Percentiles rank a stretch among this genome's conserved stretches.
These are phyloP conservation scores for Caradrina clavipalpis DNA, from an alignment of 2,888 invertebrate genomes.

Conservation along the genomic window DNA sequence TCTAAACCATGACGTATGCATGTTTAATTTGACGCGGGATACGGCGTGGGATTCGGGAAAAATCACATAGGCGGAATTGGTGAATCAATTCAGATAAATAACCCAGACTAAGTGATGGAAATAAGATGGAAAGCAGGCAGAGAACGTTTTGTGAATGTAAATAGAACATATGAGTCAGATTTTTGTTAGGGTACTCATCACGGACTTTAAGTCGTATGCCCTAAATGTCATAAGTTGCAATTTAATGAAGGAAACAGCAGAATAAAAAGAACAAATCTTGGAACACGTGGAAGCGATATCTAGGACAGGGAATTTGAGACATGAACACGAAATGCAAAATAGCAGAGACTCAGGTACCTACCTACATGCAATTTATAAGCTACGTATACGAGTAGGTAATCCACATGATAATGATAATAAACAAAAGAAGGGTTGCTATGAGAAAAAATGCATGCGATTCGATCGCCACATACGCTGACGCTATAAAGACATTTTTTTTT, in stretches of 20 bases:
- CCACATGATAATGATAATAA: conserved; percentile 20
- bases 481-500: too few relatives aligned
- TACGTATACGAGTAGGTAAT: conserved; percentile 13
- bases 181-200: conserved; percentile 38
- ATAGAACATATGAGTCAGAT: conserved; percentile 58
- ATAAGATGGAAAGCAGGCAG: conserved; percentile 59
- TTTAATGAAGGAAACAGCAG: conserved; percentile 2
- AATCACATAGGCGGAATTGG: conserved; percentile 53
- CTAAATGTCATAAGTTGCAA: conserved; percentile 12
- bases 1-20: conserved; percentile 54
- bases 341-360: conserved; percentile 21
- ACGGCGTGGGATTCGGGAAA: conserved; percentile 62
- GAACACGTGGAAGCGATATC: conserved; percentile 23
- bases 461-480: background rate
- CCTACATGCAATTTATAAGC: conserved; percentile 28
- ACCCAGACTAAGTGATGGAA: conserved; percentile 47
- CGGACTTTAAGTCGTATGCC: conserved; percentile 24
- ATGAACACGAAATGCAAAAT: conserved; percentile 15
- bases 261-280: background rate
- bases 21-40: conserved; percentile 57
- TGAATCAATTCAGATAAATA: conserved; percentile 66
- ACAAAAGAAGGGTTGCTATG: background rate
- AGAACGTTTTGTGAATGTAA: conserved; percentile 57
- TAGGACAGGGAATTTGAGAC: conserved; percentile 35
- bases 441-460: background rate